A percentile compares a stretch with the other conserved stretches of the same genome.
Conservation (phyloP, 2,113 vertebrate genomes). For the Actenoides hombroni region DNA sequence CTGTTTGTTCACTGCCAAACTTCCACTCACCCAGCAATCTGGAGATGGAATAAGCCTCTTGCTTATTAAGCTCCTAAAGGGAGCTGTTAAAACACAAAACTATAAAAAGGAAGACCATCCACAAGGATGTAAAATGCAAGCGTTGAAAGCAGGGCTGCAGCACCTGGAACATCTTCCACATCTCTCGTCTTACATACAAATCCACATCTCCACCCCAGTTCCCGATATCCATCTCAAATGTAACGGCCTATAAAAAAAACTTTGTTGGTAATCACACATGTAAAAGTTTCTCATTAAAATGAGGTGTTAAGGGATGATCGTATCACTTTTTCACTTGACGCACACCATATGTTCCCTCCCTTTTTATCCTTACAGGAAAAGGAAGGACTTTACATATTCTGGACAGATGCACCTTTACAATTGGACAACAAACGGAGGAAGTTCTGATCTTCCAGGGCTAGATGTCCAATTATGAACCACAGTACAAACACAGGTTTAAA, state of each 20-base stretch:
- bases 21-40: conserved; percentile 10
- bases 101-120: neutral
- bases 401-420: neutral
- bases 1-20: neutral
- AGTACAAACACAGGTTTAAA: neutral
- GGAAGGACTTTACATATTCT: neutral
- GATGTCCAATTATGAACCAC: neutral
- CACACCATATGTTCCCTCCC: neutral
- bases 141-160: neutral
- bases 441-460: neutral
- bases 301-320: neutral
- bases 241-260: neutral
- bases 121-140: neutral
- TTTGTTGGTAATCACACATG: neutral
- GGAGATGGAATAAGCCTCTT: neutral
- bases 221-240: neutral
- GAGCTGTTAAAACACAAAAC: neutral
- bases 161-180: neutral
- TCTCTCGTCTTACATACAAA: neutral
- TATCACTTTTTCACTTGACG: neutral
- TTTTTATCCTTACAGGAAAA: neutral
- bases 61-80: conserved; percentile 15
- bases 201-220: neutral
- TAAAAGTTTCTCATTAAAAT: conserved; percentile 10
- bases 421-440: neutral